phyloP scores from a whole-genome alignment of 2,113 vertebrate genomes.

The Microcebus lehilahytsara region DNA sequence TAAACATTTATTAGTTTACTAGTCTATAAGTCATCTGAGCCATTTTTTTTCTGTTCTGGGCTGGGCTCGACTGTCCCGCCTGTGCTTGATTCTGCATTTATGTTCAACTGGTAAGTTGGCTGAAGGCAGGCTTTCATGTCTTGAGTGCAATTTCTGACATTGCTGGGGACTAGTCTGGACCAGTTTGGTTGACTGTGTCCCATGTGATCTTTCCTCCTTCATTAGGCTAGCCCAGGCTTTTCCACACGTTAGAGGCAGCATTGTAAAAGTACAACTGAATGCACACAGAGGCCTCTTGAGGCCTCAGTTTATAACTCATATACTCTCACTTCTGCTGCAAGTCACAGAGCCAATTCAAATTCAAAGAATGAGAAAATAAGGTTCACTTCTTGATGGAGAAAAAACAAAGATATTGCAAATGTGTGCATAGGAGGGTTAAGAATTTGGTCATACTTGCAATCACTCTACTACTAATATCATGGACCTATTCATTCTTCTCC shows the following conservation, averaged over 20 bases:
- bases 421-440: rapidly evolving
- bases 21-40: not conserved
- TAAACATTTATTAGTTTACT: not conserved
- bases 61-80: not conserved
- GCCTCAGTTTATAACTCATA: not conserved
- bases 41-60: not conserved
- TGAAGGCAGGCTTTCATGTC: not conserved
- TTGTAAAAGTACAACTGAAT: not conserved
- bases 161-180: not conserved
- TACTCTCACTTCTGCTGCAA: not conserved
- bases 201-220: not conserved
- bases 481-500: not conserved
- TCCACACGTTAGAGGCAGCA: not conserved
- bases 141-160: not conserved
- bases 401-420: not conserved
- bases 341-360: not conserved
- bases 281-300: not conserved
- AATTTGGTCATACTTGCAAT: not conserved
- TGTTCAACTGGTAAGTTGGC: not conserved
- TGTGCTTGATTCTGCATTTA: not conserved
- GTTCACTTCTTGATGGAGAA: not conserved
- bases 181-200: not conserved
- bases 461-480: not conserved
- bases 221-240: not conserved
- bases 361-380: not conserved